Percentiles rank a stretch among this genome's conserved stretches.
These are phyloP conservation scores for Drosophila meridiana DNA, from an alignment of 2,888 invertebrate genomes.

Conservation along the genomic window DNA sequence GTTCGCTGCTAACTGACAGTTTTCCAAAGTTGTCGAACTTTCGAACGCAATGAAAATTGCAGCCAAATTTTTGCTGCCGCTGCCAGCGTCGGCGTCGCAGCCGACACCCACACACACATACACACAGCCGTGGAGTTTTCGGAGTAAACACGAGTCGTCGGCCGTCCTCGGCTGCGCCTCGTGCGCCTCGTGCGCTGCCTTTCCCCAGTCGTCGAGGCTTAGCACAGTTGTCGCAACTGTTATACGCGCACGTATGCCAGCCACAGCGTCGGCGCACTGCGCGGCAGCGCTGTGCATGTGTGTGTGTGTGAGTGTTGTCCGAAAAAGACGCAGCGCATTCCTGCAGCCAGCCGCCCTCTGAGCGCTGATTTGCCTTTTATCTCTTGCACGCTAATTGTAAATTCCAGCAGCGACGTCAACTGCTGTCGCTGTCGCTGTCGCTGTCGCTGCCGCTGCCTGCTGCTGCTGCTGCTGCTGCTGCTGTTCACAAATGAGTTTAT, in stretches of 20 bases:
- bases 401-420: conserved; percentile 53
- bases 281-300: not conserved
- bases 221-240: conserved; percentile 45
- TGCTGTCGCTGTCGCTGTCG: not conserved
- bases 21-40: conserved; percentile 86
- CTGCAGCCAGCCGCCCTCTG: conserved; percentile 46
- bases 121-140: conserved; percentile 33
- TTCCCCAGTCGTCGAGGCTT: conserved; percentile 30
- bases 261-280: conserved; percentile 48
- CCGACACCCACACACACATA: not conserved
- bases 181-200: conserved; percentile 10
- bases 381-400: conserved; percentile 58
- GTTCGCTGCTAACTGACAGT: conserved; percentile 86
- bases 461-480: conserved; percentile 4
- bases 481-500: conserved; percentile 39
- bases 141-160: conserved; percentile 40
- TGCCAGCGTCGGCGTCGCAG: conserved; percentile 23
- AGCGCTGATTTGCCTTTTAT: conserved; percentile 55
- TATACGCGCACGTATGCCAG: conserved; percentile 37
- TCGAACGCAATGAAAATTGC: conserved; percentile 84
- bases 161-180: not conserved
- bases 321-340: conserved; percentile 46
- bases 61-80: conserved; percentile 68
- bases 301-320: conserved; percentile 18
- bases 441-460: not conserved